These are phyloP conservation scores for Drosophila subpulchrella DNA, from an alignment of 1,140 invertebrate genomes.

Conservation along the genomic window DNA sequence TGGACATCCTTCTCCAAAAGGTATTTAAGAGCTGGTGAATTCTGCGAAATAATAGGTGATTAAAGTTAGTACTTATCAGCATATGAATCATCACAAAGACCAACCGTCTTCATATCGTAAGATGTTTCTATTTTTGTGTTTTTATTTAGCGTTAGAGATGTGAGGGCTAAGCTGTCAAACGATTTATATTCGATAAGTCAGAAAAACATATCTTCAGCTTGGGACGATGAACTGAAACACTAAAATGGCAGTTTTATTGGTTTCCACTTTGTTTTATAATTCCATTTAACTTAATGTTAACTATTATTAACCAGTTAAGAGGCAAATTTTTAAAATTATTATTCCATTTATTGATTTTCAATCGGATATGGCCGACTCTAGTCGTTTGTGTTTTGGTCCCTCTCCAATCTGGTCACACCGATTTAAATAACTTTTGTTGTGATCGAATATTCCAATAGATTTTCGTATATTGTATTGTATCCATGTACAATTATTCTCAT, in stretches of 20 bases:
- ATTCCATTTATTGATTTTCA: neutral
- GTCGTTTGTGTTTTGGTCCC: neutral
- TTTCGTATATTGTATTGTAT: slow-evolving; percentile 42
- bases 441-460: slow-evolving; percentile 47
- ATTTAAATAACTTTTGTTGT: slow-evolving; percentile 30
- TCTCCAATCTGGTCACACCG: slow-evolving; percentile 13
- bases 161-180: slow-evolving; percentile 5
- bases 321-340: neutral
- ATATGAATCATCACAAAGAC: slow-evolving; percentile 12
- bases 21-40: slow-evolving; percentile 30
- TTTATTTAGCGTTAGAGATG: slow-evolving; percentile 25
- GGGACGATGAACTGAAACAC: slow-evolving; percentile 7
- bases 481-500: slow-evolving; percentile 40
- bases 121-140: slow-evolving; percentile 16
- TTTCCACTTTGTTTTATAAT: neutral
- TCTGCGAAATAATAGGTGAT: slow-evolving; percentile 12
- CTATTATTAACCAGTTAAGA: neutral
- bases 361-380: neutral
- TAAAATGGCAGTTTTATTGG: neutral
- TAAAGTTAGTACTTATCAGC: neutral
- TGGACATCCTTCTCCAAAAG: slow-evolving; percentile 87
- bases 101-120: slow-evolving; percentile 30
- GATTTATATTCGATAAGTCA: slow-evolving; percentile 9
- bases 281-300: neutral
- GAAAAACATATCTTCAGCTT: neutral